These are phyloP conservation scores for Hyles vespertilio DNA, from an alignment of 1,140 invertebrate genomes.

Conservation along the genomic window DNA sequence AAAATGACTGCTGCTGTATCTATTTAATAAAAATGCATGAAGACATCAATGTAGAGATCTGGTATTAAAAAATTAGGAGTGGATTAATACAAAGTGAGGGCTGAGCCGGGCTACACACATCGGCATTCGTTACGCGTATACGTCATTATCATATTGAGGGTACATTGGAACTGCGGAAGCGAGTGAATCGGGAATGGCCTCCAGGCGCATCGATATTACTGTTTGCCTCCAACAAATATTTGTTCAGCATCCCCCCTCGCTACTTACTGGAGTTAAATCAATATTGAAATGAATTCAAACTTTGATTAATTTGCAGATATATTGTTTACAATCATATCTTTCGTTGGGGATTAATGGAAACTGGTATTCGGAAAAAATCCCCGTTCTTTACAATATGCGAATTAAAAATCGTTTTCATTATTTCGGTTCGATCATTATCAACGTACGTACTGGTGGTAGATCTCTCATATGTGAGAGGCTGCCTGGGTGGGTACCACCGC, in stretches of 20 bases:
- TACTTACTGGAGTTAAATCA: conserved; percentile 72
- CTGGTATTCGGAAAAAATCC: too few relatives aligned
- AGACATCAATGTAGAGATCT: not conserved
- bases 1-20: too few relatives aligned
- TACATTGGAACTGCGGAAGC: conserved; percentile 39
- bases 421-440: too few relatives aligned
- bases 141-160: conserved; percentile 62
- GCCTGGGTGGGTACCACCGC: too few relatives aligned
- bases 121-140: conserved; percentile 44
- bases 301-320: conserved; percentile 71
- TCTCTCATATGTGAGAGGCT: too few relatives aligned
- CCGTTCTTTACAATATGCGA: too few relatives aligned
- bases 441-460: too few relatives aligned
- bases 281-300: conserved; percentile 73
- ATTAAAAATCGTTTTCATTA: too few relatives aligned
- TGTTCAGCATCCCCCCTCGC: conserved; percentile 46
- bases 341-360: conserved; percentile 26
- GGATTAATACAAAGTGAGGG: conserved; percentile 20
- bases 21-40: not conserved
- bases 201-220: conserved; percentile 68
- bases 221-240: conserved; percentile 63
- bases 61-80: conserved; percentile 12
- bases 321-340: conserved; percentile 68
- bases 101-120: conserved; percentile 39
- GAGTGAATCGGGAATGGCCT: conserved; percentile 41